Conservation (phyloP, 2,113 vertebrate species). For the Gila orcuttii region DNA sequence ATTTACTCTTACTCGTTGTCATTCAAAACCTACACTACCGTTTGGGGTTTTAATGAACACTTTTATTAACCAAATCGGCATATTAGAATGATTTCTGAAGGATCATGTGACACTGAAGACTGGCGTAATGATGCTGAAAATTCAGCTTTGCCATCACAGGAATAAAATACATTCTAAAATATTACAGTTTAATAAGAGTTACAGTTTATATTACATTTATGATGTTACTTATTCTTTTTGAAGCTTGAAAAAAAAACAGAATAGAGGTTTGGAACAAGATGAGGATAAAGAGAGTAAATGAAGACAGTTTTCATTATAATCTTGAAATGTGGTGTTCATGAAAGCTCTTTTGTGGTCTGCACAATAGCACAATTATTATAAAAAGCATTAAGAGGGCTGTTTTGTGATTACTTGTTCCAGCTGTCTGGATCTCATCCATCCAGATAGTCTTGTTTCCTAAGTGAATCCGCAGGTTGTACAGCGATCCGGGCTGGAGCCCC, state of each 20-base stretch:
- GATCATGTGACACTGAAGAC: too few species aligned
- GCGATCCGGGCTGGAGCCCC: constrained; percentile 76
- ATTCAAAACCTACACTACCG: too few species aligned
- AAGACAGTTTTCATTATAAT: neutral
- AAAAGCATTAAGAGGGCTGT: neutral
- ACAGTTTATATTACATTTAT: too few species aligned
- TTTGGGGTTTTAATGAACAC: too few species aligned
- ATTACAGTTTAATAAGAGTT: too few species aligned
- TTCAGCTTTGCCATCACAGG: neutral
- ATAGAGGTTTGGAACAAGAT: too few species aligned
- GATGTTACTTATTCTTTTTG: too few species aligned
- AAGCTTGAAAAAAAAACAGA: neutral
- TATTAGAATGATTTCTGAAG: too few species aligned
- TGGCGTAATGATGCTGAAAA: neutral
- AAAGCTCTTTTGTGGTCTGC: neutral
- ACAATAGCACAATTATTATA: neutral
- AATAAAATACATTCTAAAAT: neutral
- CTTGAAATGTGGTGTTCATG: neutral
- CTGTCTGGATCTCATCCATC: constrained; percentile 64
- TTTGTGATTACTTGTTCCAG: constrained; percentile 70
- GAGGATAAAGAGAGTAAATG: too few species aligned
- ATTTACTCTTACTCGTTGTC: neutral
- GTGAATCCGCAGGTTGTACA: constrained; percentile 74
- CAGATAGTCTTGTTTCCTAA: constrained; percentile 69
- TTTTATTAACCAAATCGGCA: too few species aligned